These are phyloP conservation scores for Penaeus vannamei DNA, from an alignment of 1,140 invertebrate genomes.

Conservation along the genomic window DNA sequence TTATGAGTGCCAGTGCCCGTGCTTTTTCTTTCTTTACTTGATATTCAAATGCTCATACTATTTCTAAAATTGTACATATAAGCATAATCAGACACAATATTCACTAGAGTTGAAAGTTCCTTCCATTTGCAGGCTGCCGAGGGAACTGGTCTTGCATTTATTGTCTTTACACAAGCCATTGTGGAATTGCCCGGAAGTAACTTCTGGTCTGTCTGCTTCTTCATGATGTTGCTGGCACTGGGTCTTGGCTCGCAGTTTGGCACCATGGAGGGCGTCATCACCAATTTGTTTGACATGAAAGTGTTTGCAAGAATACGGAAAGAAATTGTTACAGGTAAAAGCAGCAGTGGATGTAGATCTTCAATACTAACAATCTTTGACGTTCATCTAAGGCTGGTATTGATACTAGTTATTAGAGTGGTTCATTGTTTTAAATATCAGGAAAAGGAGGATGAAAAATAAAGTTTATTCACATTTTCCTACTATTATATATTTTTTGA, in stretches of 20 bases:
- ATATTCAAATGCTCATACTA: neutral
- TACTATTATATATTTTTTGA: no score
- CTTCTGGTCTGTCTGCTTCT: conserved; percentile 94
- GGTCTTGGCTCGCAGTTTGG: conserved; percentile 87
- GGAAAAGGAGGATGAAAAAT: no score
- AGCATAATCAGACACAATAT: neutral
- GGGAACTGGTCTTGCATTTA: conserved; percentile 88
- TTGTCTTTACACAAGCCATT: conserved; percentile 80
- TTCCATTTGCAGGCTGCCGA: conserved; percentile 79
- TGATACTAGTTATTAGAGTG: no score
- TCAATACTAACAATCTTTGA: no score
- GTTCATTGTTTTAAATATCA: no score
- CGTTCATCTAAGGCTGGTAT: no score
- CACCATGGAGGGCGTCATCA: conserved; percentile 74
- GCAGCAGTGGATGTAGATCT: neutral
- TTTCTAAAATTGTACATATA: neutral
- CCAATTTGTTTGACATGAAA: conserved; percentile 75
- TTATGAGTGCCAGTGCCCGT: neutral
- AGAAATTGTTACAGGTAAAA: conserved; percentile 71
- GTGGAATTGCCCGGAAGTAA: conserved; percentile 90
- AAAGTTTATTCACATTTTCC: no score
- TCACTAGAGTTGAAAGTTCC: neutral
- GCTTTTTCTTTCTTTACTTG: neutral
- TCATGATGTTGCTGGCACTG: conserved; percentile 90
- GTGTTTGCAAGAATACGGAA: conserved; percentile 72